phyloP scores from a whole-genome alignment of 1,140 invertebrate genomes.

The Chrysopa pallens region DNA sequence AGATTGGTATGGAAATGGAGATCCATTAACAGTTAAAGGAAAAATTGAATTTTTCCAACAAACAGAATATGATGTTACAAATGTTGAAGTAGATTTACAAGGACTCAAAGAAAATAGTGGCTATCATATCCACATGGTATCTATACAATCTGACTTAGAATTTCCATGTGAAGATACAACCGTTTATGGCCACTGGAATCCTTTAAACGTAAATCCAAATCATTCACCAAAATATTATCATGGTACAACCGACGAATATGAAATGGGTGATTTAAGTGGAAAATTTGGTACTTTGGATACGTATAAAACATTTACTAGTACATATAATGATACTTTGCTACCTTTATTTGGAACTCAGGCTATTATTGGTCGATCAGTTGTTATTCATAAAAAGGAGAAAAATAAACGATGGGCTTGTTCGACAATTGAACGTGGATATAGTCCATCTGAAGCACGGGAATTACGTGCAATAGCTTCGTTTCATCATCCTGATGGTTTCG shows the following conservation, averaged over 20 bases:
- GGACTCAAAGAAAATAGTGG: constrained; percentile 47
- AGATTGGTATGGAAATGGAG: constrained; percentile 74
- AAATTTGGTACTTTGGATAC: constrained; percentile 66
- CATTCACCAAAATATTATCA: constrained; percentile 28
- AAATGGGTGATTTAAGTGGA: constrained; percentile 76
- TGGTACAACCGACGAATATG: constrained; percentile 67
- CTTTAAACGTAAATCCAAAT: constrained; percentile 43
- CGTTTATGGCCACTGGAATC: constrained; percentile 71
- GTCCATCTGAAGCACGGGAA: constrained; percentile 67
- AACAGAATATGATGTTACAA: constrained; percentile 66
- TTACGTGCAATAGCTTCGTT: constrained; percentile 78
- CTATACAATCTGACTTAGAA: constrained; percentile 60
- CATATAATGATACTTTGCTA: constrained; percentile 68
- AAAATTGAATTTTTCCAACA: constrained; percentile 68
- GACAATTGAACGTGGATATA: constrained; percentile 68
- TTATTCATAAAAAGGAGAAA: constrained; percentile 52
- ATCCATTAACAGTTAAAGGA: constrained; percentile 39
- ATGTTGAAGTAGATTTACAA: constrained; percentile 58
- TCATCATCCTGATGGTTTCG: constrained; percentile 72
- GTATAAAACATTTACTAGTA: constrained; percentile 30
- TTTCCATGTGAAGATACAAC: constrained; percentile 74
- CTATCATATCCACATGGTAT: constrained; percentile 74
- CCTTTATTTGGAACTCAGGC: constrained; percentile 68
- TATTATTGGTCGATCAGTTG: constrained; percentile 73
- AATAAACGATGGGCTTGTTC: constrained; percentile 64